Percentiles rank a stretch among this genome's conserved stretches.
These are phyloP conservation scores for Aeoliscus strigatus DNA, from an alignment of 2,797 vertebrate species.

Conservation along the genomic window DNA sequence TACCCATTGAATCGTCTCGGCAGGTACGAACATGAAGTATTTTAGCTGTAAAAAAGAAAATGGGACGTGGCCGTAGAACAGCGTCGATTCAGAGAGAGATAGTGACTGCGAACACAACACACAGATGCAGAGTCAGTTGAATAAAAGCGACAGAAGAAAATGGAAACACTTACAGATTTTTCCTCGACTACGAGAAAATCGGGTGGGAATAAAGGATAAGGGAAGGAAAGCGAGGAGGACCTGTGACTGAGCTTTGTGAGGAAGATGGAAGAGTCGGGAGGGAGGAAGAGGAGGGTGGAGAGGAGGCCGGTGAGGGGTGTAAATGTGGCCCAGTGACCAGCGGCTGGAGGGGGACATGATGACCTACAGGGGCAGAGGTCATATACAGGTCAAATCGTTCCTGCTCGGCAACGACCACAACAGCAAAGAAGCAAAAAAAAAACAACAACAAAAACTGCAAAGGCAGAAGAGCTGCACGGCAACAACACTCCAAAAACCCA, in stretches of 20 bases:
- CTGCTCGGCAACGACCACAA: conserved; percentile 28
- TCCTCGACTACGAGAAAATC: conserved; percentile 24
- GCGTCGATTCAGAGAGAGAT: conserved; percentile 7
- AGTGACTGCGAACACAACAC: conserved; percentile 13
- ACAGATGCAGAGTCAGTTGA: conserved; percentile 33
- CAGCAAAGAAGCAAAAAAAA: conserved; percentile 14
- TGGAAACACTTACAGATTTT: conserved; percentile 42
- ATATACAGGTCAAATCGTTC: conserved; percentile 63
- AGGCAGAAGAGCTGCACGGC: conserved; percentile 36
- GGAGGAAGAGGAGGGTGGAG: conserved; percentile 78
- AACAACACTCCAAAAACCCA: conserved; percentile 53
- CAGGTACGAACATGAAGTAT: background rate
- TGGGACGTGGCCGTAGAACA: background rate
- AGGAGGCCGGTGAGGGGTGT: conserved; percentile 79
- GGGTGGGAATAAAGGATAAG: conserved; percentile 43
- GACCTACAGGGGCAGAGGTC: conserved; percentile 73
- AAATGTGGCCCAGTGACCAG: conserved; percentile 80
- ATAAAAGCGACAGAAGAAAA: conserved; percentile 22
- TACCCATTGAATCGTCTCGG: too few relatives aligned
- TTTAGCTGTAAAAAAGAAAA: too few relatives aligned
- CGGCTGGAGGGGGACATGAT: conserved; percentile 73
- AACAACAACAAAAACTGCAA: conserved; percentile 25
- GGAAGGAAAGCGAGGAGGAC: conserved; percentile 70
- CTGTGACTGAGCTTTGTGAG: conserved; percentile 75
- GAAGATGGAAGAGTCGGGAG: conserved; percentile 76